Conservation (phyloP, 2,113 vertebrate species). For the Chauna torquata region DNA sequence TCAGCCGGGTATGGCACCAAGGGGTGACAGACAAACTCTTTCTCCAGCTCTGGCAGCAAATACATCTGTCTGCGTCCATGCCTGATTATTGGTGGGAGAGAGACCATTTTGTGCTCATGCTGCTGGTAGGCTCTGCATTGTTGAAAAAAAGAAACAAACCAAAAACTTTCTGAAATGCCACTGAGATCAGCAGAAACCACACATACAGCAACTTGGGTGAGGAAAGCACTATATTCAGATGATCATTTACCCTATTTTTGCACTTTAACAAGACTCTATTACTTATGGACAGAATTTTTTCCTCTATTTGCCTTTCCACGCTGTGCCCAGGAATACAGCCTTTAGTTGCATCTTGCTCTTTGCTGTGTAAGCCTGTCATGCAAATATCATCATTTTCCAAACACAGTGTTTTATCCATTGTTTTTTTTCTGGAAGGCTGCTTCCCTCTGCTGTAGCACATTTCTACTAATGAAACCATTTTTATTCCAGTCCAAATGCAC, state of each 20-base stretch:
- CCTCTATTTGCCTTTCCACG: not conserved
- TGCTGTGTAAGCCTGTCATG: not conserved
- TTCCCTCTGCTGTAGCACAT: not conserved
- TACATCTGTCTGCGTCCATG: not conserved
- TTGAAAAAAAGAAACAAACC: not conserved
- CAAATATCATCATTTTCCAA: not conserved
- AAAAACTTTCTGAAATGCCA: not conserved
- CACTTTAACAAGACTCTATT: not conserved
- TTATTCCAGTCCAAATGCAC: not conserved
- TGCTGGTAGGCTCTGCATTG: not conserved
- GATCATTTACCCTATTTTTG: not conserved
- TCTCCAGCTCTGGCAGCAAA: no score
- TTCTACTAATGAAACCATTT: not conserved
- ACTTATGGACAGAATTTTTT: not conserved
- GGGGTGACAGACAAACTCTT: not conserved
- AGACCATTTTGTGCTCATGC: not conserved
- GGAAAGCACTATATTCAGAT: not conserved
- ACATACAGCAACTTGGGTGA: rapidly evolving
- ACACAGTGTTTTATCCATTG: not conserved
- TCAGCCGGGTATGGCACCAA: not conserved
- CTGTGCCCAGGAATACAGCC: not conserved
- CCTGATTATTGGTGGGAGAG: not conserved
- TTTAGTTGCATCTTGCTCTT: not conserved
- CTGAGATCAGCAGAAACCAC: not conserved
- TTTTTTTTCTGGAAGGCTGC: not conserved